Percentiles rank a stretch among this genome's conserved stretches.
phyloP scores from a whole-genome alignment of 2,113 vertebrate species.

The Alosa alosa region DNA sequence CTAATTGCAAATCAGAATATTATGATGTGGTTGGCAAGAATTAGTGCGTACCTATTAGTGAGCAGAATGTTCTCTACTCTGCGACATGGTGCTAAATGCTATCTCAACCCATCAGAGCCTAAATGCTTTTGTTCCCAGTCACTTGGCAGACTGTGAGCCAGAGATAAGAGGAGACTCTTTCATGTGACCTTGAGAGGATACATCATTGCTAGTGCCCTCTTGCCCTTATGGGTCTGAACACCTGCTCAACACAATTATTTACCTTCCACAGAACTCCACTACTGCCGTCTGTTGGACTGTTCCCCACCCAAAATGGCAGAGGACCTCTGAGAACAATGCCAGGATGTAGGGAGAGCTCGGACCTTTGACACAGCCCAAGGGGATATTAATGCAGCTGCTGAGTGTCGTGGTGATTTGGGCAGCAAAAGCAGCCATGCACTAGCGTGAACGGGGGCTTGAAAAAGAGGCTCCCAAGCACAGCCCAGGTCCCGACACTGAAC shows the following conservation, averaged over 20 bases:
- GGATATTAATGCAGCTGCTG: slow-evolving; percentile 39
- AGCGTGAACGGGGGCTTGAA: background rate
- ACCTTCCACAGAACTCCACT: background rate
- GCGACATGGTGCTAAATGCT: background rate
- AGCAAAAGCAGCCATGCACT: background rate
- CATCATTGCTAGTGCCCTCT: background rate
- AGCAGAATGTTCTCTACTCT: background rate
- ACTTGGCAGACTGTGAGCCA: background rate
- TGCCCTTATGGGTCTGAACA: background rate
- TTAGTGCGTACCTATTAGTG: background rate
- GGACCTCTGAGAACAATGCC: slow-evolving; percentile 59
- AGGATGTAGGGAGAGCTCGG: slow-evolving; percentile 59
- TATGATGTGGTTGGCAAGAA: background rate
- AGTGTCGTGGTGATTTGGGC: slow-evolving; percentile 1
- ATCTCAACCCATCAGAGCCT: background rate
- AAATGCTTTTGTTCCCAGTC: background rate
- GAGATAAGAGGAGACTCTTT: background rate
- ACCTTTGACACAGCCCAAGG: slow-evolving; percentile 48
- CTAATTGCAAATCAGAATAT: background rate
- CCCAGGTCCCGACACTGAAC: background rate
- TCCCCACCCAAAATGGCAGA: slow-evolving; percentile 48
- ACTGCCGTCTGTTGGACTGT: slow-evolving; percentile 13
- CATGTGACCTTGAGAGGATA: background rate
- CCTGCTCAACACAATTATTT: background rate
- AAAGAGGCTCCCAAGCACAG: background rate